phyloP scores from a whole-genome alignment of 1,140 invertebrate species.

The Holotrichia oblita region DNA sequence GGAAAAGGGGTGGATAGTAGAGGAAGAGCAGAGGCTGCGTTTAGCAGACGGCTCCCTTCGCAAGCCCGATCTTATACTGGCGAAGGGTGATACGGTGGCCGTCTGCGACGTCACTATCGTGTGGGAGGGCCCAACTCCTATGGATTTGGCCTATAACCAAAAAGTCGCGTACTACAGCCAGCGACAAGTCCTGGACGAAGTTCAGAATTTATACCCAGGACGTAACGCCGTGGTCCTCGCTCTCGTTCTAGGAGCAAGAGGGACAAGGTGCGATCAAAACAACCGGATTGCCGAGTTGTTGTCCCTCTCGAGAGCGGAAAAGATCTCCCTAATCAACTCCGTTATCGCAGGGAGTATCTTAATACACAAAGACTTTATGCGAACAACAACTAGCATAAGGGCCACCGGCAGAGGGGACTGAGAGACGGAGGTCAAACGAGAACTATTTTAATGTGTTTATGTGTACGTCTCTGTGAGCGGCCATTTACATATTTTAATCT shows the following conservation, averaged over 20 bases:
- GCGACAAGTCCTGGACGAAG: background rate
- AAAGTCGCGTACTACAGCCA: slow-evolving; percentile 23
- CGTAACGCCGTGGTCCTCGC: background rate
- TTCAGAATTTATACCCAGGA: background rate
- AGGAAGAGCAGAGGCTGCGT: slow-evolving; percentile 42
- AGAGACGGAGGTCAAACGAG: background rate
- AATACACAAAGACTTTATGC: slow-evolving; percentile 16
- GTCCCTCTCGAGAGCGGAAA: background rate
- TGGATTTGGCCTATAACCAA: slow-evolving; percentile 14
- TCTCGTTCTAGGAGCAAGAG: no score
- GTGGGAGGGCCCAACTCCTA: slow-evolving; percentile 36
- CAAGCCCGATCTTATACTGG: slow-evolving; percentile 43
- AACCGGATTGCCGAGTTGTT: background rate
- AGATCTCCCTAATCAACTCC: background rate
- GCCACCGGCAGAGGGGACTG: background rate
- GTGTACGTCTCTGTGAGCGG: no score
- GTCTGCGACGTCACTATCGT: slow-evolving; percentile 41
- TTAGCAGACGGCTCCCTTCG: slow-evolving; percentile 20
- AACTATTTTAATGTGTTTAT: background rate
- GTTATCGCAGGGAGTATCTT: background rate
- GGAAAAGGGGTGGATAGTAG: slow-evolving; percentile 65
- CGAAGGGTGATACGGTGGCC: background rate
- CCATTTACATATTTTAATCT: no score
- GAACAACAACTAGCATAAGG: background rate
- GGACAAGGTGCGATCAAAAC: slow-evolving; percentile 8